Conservation (phyloP, 2,797 vertebrate genomes). For the Adelosebastes latens region DNA sequence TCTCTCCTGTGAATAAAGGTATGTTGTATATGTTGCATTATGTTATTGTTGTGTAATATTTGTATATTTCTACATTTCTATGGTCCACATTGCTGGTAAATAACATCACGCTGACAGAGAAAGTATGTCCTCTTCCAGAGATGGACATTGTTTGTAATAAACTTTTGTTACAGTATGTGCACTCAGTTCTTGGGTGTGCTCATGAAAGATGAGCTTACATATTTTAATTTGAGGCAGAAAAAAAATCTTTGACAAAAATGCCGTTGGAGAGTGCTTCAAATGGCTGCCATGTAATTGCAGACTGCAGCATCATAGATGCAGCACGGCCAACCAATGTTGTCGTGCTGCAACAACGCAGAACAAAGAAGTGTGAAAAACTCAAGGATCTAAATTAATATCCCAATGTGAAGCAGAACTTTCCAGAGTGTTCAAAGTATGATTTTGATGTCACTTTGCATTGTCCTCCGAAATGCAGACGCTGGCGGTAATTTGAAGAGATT, state of each 20-base stretch:
- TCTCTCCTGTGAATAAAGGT: background rate
- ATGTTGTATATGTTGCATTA: background rate
- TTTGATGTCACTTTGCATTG: slow-evolving; percentile 34
- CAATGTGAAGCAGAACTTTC: slow-evolving; percentile 15
- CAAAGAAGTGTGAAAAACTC: slow-evolving; percentile 4
- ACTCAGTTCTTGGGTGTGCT: background rate
- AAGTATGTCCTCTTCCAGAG: background rate
- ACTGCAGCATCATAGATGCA: slow-evolving; percentile 20
- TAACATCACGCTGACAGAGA: background rate
- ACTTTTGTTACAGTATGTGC: background rate
- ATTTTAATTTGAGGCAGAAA: background rate
- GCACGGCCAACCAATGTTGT: background rate
- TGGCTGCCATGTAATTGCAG: slow-evolving; percentile 36
- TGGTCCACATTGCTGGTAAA: background rate
- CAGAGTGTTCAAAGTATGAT: slow-evolving; percentile 22
- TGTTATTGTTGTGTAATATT: background rate
- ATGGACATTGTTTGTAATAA: background rate
- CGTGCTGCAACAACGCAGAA: background rate
- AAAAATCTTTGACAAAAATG: background rate
- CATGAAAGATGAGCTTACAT: background rate
- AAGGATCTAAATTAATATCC: slow-evolving; percentile 7
- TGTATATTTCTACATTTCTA: background rate
- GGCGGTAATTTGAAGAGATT: slow-evolving; percentile 26
- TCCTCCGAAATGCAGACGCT: slow-evolving; percentile 24
- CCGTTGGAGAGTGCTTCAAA: background rate